Evolutionary conservation across 2,888 invertebrate genomes (phyloP).

Genomic region (Mimas tiliae): DNA sequence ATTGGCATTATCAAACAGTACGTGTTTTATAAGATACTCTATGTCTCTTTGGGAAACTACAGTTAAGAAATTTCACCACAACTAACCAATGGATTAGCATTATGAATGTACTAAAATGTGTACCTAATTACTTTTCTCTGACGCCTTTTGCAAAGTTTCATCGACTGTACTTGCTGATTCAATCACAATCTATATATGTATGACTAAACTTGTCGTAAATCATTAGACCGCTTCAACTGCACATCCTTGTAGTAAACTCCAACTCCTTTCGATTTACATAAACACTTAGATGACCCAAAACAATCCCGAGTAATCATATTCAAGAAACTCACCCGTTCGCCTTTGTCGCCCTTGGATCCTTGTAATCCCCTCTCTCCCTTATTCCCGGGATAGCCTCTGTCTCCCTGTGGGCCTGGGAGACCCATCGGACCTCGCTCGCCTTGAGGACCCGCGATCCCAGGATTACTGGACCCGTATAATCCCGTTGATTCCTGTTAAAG

Average conservation of each 20-base stretch:
- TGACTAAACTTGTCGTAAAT: neutral
- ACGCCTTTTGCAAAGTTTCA: too few relatives aligned
- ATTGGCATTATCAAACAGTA: too few relatives aligned
- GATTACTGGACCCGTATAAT: slow-evolving; percentile 82
- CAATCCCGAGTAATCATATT: slow-evolving; percentile 42
- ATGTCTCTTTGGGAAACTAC: too few relatives aligned
- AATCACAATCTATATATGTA: too few relatives aligned
- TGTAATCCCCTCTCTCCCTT: slow-evolving; percentile 86
- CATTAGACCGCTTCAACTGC: neutral
- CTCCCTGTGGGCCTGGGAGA: slow-evolving; percentile 86
- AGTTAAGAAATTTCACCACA: too few relatives aligned
- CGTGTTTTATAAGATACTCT: too few relatives aligned
- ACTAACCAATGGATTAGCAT: too few relatives aligned
- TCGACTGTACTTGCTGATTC: too few relatives aligned
- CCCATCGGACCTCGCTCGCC: slow-evolving; percentile 89
- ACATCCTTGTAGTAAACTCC: neutral
- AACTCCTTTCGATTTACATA: slow-evolving; percentile 30
- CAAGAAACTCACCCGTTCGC: slow-evolving; percentile 87
- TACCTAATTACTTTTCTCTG: too few relatives aligned
- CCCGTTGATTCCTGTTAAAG: slow-evolving; percentile 76
- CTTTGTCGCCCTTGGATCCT: slow-evolving; percentile 88
- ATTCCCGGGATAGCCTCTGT: slow-evolving; percentile 85
- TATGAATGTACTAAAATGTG: too few relatives aligned
- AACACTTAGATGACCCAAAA: slow-evolving; percentile 30
- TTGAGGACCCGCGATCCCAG: slow-evolving; percentile 87